Evolutionary conservation across 1,140 invertebrate genomes (phyloP), one percentile per base, ranked within the genome.

Genomic region (Agraylea sexmaculata): DNA sequence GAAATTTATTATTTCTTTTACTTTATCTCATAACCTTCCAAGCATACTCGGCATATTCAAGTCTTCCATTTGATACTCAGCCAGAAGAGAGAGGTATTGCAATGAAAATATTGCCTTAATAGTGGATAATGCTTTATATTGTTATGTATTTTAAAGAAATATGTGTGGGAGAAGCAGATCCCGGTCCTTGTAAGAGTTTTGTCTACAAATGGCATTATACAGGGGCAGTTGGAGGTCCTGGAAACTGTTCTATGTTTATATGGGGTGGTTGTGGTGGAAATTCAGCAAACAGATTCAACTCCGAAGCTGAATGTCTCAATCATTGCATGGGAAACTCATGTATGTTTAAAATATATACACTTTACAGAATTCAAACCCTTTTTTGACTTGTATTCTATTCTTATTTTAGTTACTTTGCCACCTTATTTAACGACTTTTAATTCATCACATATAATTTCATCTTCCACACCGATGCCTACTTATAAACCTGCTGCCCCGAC

Each of bases 261-360:
- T 89, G 80, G 66, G 78, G 81, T 31, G 83, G 83, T 19, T 87
- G 84, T 55, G 68, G 73, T 28, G 83, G 80, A 16, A 87, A 86
- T 56, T 63, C 68, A 32, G 70, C 75, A 39, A 88, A 88, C 62
- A 68, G 80, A 42, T 88, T 88, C 58, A 71, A 77, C 47, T 76
- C 73, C 11, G 77, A 81, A 59, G 63, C 71, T 7, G 75, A 81
- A 45, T 88, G 84, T 52, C 60, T 80, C 29, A 63, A 74, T 45
- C 65, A 71, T 45, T 82, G 79, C 56, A 55, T 74, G 43, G 69
- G 70, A 16, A 68, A 62, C 41, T 62, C 69, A 41, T 58, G 68
- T 71, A 60, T 63, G 57, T 55, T 21, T 40, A 23, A 13, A 7
- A 31, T 31, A 6, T 6, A 7, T 10, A 31, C 15, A 8, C 13